phyloP scores from a whole-genome alignment of 2,888 invertebrate species.

The Orthosia incerta region DNA sequence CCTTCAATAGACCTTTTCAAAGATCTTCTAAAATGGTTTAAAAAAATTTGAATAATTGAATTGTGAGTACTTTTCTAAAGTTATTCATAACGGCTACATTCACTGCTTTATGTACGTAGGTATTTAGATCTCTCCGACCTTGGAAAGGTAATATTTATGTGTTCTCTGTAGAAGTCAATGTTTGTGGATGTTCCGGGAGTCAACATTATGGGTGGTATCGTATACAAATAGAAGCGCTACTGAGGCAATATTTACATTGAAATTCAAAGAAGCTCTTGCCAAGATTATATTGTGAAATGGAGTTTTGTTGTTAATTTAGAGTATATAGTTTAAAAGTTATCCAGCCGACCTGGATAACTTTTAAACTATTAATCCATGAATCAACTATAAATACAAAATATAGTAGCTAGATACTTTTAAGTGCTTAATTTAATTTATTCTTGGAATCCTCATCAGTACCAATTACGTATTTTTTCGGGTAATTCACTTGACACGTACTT shows the following conservation, averaged over 20 bases:
- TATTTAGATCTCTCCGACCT: neutral
- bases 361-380: neutral
- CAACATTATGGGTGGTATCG: neutral
- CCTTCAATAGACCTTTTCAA: slow-evolving; percentile 9
- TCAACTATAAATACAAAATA: neutral
- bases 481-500: slow-evolving; percentile 1
- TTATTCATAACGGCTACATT: slow-evolving; percentile 13
- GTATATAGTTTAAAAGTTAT: neutral
- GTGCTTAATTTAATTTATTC: neutral
- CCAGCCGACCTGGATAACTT: neutral
- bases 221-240: neutral
- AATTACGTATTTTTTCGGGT: no score
- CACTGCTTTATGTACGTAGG: neutral
- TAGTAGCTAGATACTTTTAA: neutral
- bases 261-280: neutral
- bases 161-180: neutral
- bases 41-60: slow-evolving; percentile 23
- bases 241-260: slow-evolving; percentile 12
- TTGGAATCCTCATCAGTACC: neutral
- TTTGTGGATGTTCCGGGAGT: slow-evolving; percentile 11
- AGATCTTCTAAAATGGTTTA: slow-evolving; percentile 1
- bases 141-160: neutral
- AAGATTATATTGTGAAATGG: neutral
- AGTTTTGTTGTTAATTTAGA: neutral
- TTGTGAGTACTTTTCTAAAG: slow-evolving; percentile 12